Evolutionary conservation across 1,140 invertebrate species (phyloP).

Genomic region (Carcinoscorpius rotundicauda): DNA sequence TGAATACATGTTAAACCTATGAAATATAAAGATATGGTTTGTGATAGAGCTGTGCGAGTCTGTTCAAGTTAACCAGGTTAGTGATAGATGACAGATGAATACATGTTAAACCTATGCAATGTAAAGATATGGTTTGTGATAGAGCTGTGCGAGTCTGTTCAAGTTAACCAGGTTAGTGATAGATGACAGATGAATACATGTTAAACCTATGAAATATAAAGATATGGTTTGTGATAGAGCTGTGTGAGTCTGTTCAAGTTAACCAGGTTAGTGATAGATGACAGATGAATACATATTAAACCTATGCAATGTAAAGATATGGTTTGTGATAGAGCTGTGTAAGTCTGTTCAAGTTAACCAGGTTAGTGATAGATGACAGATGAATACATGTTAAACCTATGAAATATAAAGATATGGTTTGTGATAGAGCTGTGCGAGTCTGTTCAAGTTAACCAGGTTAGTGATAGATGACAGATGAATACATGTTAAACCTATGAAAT

Average conservation of each 20-base stretch:
- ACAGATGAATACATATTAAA: slow-evolving; percentile 97
- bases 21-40: slow-evolving; percentile 73
- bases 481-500: slow-evolving; percentile 89
- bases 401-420: slow-evolving; percentile 73
- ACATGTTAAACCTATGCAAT: slow-evolving; percentile 89
- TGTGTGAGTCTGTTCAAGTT: slow-evolving; percentile 93
- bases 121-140: slow-evolving; percentile 83
- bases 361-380: slow-evolving; percentile 51
- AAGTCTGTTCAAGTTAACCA: slow-evolving; percentile 89
- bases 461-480: slow-evolving; percentile 68
- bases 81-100: slow-evolving; percentile 68
- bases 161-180: slow-evolving; percentile 56
- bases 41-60: slow-evolving; percentile 95
- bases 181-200: slow-evolving; percentile 89
- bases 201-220: slow-evolving; percentile 72
- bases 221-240: slow-evolving; percentile 92
- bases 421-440: slow-evolving; percentile 95
- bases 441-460: slow-evolving; percentile 71
- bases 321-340: slow-evolving; percentile 96
- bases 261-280: slow-evolving; percentile 49
- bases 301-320: slow-evolving; percentile 65
- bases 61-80: slow-evolving; percentile 71
- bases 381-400: slow-evolving; percentile 96
- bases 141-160: slow-evolving; percentile 93
- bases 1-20: slow-evolving; percentile 96